These are phyloP conservation scores for Lasioglossum baleicum DNA, from an alignment of 1,140 invertebrate genomes.

Conservation along the genomic window DNA sequence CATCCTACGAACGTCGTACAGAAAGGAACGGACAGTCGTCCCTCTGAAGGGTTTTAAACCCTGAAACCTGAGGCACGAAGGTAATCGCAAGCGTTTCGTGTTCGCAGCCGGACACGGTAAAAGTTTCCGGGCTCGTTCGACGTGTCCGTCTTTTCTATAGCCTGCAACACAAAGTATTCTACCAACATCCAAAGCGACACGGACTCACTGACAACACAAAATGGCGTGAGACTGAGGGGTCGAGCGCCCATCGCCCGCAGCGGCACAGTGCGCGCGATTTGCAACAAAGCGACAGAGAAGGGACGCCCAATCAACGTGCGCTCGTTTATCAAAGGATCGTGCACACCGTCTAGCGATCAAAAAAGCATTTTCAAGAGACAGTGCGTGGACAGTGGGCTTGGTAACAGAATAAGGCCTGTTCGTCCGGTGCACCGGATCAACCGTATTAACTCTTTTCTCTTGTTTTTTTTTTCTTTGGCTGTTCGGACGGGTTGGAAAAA, in stretches of 20 bases:
- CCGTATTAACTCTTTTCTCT: no score
- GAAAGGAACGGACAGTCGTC: no score
- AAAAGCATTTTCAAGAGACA: conserved; percentile 58
- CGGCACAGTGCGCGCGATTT: conserved; percentile 65
- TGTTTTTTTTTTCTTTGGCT: no score
- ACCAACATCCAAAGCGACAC: conserved; percentile 25
- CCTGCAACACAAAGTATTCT: no score
- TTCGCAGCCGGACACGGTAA: no score
- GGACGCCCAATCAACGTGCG: conserved; percentile 79
- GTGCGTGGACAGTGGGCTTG: conserved; percentile 46
- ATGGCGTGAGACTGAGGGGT: neutral
- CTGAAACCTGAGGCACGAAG: no score
- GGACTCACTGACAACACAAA: neutral
- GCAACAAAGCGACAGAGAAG: conserved; percentile 79
- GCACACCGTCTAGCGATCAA: conserved; percentile 75
- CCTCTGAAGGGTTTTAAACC: no score
- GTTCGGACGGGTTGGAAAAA: no score
- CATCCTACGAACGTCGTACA: no score
- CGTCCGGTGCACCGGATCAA: conserved; percentile 8
- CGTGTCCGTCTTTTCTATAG: no score
- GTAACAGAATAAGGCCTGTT: conserved; percentile 23
- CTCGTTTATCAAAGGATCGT: conserved; percentile 69
- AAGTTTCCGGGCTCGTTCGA: no score
- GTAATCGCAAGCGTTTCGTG: no score
- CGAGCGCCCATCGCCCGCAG: conserved; percentile 34